A percentile compares a stretch with the other conserved stretches of the same genome.
phyloP scores from a whole-genome alignment of 2,113 vertebrate genomes.

The Gallinago paraguaiae region DNA sequence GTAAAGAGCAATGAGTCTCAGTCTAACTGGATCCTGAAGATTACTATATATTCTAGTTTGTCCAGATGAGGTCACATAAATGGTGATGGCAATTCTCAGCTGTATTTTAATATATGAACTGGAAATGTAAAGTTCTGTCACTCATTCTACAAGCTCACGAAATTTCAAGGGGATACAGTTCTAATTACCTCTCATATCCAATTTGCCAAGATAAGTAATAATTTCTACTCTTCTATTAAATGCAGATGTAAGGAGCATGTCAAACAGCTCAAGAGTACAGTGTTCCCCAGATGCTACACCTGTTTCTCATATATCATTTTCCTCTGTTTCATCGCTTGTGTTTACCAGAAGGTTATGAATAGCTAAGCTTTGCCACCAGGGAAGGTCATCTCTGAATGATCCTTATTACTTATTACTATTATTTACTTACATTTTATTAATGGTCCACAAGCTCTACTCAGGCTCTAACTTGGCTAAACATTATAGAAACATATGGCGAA shows the following conservation, averaged over 20 bases:
- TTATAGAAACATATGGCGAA: background rate
- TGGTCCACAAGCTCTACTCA: background rate
- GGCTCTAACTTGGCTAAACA: background rate
- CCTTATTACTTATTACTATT: background rate
- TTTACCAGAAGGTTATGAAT: slow-evolving; percentile 21
- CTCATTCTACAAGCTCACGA: background rate
- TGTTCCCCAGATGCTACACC: slow-evolving; percentile 34
- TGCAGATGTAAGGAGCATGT: slow-evolving; percentile 30
- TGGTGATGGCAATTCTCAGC: background rate
- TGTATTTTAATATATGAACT: background rate
- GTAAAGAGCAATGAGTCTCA: background rate
- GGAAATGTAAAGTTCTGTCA: background rate
- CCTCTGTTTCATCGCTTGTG: background rate
- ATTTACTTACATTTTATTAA: slow-evolving; percentile 3
- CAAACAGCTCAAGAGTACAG: slow-evolving; percentile 5
- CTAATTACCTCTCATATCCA: slow-evolving; percentile 25
- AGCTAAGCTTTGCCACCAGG: slow-evolving; percentile 26
- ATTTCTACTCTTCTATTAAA: slow-evolving; percentile 20
- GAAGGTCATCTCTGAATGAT: background rate
- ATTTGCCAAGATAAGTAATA: slow-evolving; percentile 39
- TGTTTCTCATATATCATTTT: slow-evolving; percentile 12
- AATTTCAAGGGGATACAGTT: slow-evolving; percentile 15
- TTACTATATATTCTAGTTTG: background rate
- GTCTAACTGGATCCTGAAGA: background rate
- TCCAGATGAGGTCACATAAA: background rate